phyloP scores from a whole-genome alignment of 2,888 invertebrate species.

The Nematopogon swammerdamellus region DNA sequence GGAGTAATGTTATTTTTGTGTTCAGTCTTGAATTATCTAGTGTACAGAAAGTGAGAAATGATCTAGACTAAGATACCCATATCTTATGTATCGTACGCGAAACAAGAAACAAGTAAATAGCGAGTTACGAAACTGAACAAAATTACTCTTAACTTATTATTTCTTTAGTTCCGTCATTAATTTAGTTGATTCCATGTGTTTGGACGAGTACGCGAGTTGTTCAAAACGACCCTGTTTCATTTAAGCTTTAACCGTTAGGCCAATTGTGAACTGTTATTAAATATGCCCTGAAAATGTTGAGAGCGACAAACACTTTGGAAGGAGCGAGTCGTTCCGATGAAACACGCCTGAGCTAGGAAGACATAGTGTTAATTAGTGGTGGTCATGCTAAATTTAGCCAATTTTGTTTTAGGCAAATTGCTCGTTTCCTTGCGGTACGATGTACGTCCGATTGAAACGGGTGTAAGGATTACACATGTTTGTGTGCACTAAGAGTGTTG shows the following conservation, averaged over 20 bases:
- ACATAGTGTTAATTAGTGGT: too few species aligned
- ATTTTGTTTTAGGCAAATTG: too few species aligned
- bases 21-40: background rate
- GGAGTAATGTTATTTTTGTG: background rate
- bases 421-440: too few species aligned
- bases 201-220: background rate
- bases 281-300: too few species aligned
- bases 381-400: too few species aligned
- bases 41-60: background rate
- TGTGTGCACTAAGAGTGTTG: too few species aligned
- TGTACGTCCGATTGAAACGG: too few species aligned
- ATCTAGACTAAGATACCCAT: background rate
- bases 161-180: background rate
- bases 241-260: background rate
- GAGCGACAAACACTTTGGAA: too few species aligned
- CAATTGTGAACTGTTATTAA: background rate
- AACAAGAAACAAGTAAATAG: background rate
- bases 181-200: background rate
- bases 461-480: too few species aligned
- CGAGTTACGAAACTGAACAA: background rate
- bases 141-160: background rate
- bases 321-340: too few species aligned
- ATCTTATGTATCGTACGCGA: background rate
- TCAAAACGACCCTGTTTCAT: background rate
- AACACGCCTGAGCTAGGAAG: too few species aligned